Evolutionary conservation across 2,888 invertebrate genomes (phyloP), one percentile per base, ranked within the genome.

Genomic region (Phortica okadai): DNA sequence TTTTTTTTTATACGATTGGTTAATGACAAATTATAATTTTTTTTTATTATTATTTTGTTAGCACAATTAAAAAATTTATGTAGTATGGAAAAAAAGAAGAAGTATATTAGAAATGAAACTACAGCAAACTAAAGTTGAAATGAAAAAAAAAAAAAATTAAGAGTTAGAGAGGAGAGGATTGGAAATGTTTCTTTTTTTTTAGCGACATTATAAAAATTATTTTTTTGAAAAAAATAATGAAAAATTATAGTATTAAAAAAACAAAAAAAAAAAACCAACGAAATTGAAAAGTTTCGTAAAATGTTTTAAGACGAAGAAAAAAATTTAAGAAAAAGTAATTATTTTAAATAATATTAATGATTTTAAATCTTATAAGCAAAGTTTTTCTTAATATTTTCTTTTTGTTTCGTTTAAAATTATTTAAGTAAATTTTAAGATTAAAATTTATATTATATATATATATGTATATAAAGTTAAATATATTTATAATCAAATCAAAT

Each of bases 51-150:
- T 21, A 21, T 21, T 21, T 21, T 21, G 21, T 21, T 21, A 21
- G 21, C 21, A 76, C 66, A 59, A 44, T 44, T 66, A 69, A 44
- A 21, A 41, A 69, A 69, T 33, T 58, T 58, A 75, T 45, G 58
- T 16, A 67, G 58, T 50, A 69, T 16, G 58, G 54, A 59, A 16
- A 56, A 66, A 56, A 73, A 74, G 2, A 33, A 66, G 33, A 33
- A 66, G 6, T n/a, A 58, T 58, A 58, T 8, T 8, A 58, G 14
- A 58, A 58, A 58, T 45, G 6, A 45, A 0, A 1, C 14, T 58
- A 58, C 6, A n/a, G 7, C 25, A 66, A 25, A 66, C 25, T 41
- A 33, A 11, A 66, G 21, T 21, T 21, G 21, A 66, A 66, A 11
- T 66, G 41, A 6, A 10, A 66, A 33, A 33, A 41, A 33, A 41